These are phyloP conservation scores for Aquatica leii DNA, from an alignment of 2,888 invertebrate genomes.

Conservation along the genomic window DNA sequence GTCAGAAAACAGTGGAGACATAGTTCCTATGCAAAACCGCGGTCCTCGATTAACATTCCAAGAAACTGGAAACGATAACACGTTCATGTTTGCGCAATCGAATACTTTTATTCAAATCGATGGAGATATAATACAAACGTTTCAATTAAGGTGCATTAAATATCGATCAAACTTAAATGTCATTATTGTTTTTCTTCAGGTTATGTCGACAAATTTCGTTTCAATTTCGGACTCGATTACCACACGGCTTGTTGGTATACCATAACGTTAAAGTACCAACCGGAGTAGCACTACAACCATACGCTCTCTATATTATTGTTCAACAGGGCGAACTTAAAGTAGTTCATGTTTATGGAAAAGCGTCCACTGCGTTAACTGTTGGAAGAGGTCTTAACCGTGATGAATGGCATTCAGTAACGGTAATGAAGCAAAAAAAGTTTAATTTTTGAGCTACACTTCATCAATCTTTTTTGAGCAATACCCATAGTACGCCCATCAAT, in stretches of 20 bases:
- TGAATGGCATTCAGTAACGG: conserved; percentile 89
- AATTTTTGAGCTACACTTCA: conserved; percentile 32
- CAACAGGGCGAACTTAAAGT: conserved; percentile 92
- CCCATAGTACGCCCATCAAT: no score
- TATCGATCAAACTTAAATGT: no score
- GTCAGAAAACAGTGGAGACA: conserved; percentile 44
- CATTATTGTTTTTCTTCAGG: conserved; percentile 63
- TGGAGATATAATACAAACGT: conserved; percentile 88
- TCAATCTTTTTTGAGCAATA: no score
- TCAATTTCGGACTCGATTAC: conserved; percentile 85
- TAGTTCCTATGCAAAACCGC: conserved; percentile 76
- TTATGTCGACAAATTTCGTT: conserved; percentile 89
- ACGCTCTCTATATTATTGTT: conserved; percentile 89
- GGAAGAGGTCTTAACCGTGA: conserved; percentile 89
- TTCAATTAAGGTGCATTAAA: conserved; percentile 89
- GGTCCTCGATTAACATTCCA: conserved; percentile 85
- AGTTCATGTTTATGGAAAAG: conserved; percentile 90
- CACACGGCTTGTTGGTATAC: conserved; percentile 88
- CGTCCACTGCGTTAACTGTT: conserved; percentile 83
- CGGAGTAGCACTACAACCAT: conserved; percentile 80
- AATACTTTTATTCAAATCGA: conserved; percentile 91
- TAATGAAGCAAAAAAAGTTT: conserved; percentile 49
- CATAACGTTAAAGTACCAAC: conserved; percentile 90
- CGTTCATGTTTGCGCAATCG: conserved; percentile 92
- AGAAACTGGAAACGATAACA: conserved; percentile 83